Conservation (phyloP, 2,113 vertebrate genomes). For the Corythaixoides concolor region DNA sequence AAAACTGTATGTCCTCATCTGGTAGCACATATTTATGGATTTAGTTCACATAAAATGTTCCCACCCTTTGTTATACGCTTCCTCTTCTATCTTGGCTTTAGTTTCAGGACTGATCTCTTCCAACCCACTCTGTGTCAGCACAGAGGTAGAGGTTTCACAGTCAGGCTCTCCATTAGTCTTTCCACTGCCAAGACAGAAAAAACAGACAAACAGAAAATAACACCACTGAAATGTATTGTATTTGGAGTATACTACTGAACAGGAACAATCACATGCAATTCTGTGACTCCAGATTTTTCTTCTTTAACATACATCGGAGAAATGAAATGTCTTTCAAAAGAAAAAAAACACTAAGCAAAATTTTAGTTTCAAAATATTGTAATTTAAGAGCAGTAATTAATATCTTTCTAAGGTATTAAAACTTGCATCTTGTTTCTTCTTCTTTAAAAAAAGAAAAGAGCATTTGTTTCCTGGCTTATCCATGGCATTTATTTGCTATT, state of each 20-base stretch:
- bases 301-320: neutral
- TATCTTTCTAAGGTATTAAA: neutral
- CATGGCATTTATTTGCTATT: neutral
- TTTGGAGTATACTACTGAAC: neutral
- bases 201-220: constrained; percentile 52
- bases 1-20: neutral
- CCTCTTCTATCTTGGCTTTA: constrained; percentile 91
- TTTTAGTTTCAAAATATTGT: neutral
- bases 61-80: constrained; percentile 93
- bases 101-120: constrained; percentile 86
- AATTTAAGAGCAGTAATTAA: neutral
- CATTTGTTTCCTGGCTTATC: neutral
- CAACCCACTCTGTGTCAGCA: constrained; percentile 69
- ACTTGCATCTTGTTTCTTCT: neutral
- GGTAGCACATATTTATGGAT: neutral
- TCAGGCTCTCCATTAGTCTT: constrained; percentile 84
- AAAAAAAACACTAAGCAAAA: neutral
- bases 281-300: neutral
- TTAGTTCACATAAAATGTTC: neutral
- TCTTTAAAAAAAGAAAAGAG: neutral
- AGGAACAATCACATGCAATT: neutral
- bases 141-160: constrained; percentile 70
- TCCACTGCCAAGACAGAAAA: constrained; percentile 82
- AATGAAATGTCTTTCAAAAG: neutral
- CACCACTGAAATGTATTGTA: neutral